phyloP scores from a whole-genome alignment of 1,140 invertebrate genomes.

The Drosophila arawakana region DNA sequence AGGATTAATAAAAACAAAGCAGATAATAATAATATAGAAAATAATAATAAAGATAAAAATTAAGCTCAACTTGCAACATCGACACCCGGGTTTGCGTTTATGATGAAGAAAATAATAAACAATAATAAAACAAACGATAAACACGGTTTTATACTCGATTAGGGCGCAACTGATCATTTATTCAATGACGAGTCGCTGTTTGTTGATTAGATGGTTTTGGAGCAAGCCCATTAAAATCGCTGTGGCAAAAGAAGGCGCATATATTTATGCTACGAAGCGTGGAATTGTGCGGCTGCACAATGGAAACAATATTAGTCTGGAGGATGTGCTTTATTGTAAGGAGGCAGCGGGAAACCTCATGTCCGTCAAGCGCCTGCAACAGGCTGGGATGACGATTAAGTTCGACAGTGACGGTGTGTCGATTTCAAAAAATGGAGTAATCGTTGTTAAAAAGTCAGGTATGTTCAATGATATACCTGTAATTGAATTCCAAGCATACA shows the following conservation, averaged over 20 bases:
- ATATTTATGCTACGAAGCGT: conserved; percentile 27
- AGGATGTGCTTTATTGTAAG: conserved; percentile 20
- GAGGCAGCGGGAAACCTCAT: conserved; percentile 32
- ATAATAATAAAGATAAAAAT: too few relatives aligned
- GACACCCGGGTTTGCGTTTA: too few relatives aligned
- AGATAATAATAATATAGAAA: too few relatives aligned
- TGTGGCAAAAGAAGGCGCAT: conserved; percentile 12
- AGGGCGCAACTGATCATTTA: too few relatives aligned
- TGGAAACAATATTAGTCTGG: conserved; percentile 22
- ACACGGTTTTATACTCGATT: too few relatives aligned
- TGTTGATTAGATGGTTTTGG: too few relatives aligned
- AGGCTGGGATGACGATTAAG: conserved; percentile 14
- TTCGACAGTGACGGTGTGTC: conserved; percentile 6
- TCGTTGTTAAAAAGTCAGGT: neutral
- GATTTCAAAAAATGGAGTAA: conserved; percentile 1
- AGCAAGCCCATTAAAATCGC: conserved; percentile 9
- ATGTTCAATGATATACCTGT: neutral
- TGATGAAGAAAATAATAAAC: too few relatives aligned
- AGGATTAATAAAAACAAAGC: too few relatives aligned
- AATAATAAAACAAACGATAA: too few relatives aligned
- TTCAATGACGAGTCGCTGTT: too few relatives aligned
- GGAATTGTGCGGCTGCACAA: conserved; percentile 21
- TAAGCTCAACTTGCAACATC: too few relatives aligned
- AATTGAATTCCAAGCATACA: conserved; percentile 8
- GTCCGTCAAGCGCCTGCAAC: conserved; percentile 19